Percentiles rank a stretch among this genome's conserved stretches.
These are phyloP conservation scores for Tipula helvola DNA, from an alignment of 2,888 invertebrate species.

Conservation along the genomic window DNA sequence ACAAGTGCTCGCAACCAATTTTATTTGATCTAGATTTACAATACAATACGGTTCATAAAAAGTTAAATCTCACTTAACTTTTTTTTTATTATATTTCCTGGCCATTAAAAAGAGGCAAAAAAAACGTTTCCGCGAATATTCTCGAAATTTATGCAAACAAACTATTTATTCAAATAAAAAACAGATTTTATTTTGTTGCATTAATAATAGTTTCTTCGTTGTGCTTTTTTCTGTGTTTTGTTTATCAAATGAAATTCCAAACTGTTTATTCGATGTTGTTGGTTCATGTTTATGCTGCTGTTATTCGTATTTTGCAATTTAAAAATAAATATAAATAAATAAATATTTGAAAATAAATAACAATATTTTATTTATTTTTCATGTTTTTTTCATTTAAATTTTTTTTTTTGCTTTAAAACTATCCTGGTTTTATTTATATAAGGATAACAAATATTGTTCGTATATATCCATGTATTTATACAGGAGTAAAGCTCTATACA, in stretches of 20 bases:
- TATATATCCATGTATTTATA: not conserved
- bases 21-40: not conserved
- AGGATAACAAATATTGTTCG: not conserved
- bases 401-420: not conserved
- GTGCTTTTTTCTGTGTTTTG: not conserved
- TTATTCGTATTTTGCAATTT: not conserved
- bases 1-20: not conserved
- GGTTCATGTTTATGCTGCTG: not conserved
- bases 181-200: not conserved
- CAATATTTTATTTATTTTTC: not conserved
- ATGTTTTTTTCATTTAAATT: not conserved
- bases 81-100: not conserved
- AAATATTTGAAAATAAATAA: slow-evolving; percentile 4
- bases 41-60: not conserved
- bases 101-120: not conserved
- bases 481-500: not conserved
- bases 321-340: not conserved
- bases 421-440: not conserved
- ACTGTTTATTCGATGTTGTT: not conserved
- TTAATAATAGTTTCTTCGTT: not conserved
- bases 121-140: not conserved
- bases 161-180: not conserved
- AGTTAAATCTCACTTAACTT: not conserved
- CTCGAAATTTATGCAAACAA: not conserved
- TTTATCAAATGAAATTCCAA: not conserved